Conservation (phyloP, 2,113 vertebrate genomes). For the Nothoprocta perdicaria region DNA sequence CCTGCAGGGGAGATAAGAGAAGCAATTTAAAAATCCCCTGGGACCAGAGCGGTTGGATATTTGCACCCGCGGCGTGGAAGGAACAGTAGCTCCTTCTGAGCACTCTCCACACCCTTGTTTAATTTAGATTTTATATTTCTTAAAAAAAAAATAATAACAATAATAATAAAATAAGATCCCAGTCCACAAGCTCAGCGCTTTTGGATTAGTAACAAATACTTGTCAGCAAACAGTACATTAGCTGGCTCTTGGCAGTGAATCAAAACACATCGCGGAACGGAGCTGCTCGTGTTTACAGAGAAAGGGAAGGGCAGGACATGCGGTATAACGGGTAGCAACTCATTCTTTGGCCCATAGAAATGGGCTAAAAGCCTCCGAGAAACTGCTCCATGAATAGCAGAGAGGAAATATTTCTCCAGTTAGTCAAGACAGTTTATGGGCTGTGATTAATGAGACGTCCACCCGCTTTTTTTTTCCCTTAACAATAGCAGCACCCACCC, state of each 20-base stretch:
- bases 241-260: slow-evolving; percentile 78
- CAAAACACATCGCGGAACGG: slow-evolving; percentile 77
- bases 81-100: slow-evolving; percentile 69
- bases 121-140: slow-evolving; percentile 64
- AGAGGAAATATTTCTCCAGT: slow-evolving; percentile 58
- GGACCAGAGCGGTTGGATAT: background rate
- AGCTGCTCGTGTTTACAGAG: slow-evolving; percentile 74
- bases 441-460: slow-evolving; percentile 58
- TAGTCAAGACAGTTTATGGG: slow-evolving; percentile 56
- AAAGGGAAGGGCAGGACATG: slow-evolving; percentile 67
- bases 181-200: slow-evolving; percentile 61
- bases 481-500: slow-evolving; percentile 44
- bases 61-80: slow-evolving; percentile 1
- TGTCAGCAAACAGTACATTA: slow-evolving; percentile 83
- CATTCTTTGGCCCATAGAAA: slow-evolving; percentile 34
- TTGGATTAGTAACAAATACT: slow-evolving; percentile 74
- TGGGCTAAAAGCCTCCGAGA: slow-evolving; percentile 31
- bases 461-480: background rate
- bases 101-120: slow-evolving; percentile 71
- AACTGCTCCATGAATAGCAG: slow-evolving; percentile 12
- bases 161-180: slow-evolving; percentile 7
- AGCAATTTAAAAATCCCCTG: background rate
- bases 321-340: slow-evolving; percentile 64
- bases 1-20: background rate
- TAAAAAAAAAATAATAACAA: background rate